Conservation (phyloP, 2,113 vertebrate genomes). For the Reinhardtius hippoglossoides region DNA sequence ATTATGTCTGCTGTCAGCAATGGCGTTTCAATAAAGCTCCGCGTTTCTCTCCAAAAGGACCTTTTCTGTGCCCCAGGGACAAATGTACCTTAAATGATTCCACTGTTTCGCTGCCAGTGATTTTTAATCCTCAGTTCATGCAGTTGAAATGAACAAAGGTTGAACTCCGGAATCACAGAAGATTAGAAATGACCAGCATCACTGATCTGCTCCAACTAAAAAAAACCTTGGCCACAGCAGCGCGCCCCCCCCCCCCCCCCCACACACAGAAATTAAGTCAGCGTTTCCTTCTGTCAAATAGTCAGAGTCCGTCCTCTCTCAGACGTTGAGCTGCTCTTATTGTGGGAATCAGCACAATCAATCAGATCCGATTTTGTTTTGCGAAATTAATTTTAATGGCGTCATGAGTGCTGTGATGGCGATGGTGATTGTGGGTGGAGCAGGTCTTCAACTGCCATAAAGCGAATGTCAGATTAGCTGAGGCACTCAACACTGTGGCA, state of each 20-base stretch:
- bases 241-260: not conserved
- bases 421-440: conserved; percentile 42
- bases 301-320: not conserved
- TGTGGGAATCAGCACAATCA: conserved; percentile 52
- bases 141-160: conserved; percentile 54
- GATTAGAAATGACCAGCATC: conserved; percentile 66
- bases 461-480: conserved; percentile 59
- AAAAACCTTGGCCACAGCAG: conserved; percentile 35
- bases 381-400: conserved; percentile 52
- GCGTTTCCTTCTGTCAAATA: conserved; percentile 31
- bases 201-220: conserved; percentile 51
- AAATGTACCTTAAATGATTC: not conserved
- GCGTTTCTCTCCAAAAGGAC: not conserved
- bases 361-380: conserved; percentile 60
- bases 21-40: not conserved
- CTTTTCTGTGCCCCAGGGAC: not conserved
- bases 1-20: not conserved
- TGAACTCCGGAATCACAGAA: conserved; percentile 61
- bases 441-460: conserved; percentile 51
- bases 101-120: conserved; percentile 39
- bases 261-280: conserved; percentile 12
- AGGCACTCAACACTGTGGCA: conserved; percentile 53
- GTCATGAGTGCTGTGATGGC: conserved; percentile 35
- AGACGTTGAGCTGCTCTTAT: conserved; percentile 13
- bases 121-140: conserved; percentile 67